Evolutionary conservation across 2,888 invertebrate genomes (phyloP), one percentile per base, ranked within the genome.

Genomic region (Tethea ocularis): DNA sequence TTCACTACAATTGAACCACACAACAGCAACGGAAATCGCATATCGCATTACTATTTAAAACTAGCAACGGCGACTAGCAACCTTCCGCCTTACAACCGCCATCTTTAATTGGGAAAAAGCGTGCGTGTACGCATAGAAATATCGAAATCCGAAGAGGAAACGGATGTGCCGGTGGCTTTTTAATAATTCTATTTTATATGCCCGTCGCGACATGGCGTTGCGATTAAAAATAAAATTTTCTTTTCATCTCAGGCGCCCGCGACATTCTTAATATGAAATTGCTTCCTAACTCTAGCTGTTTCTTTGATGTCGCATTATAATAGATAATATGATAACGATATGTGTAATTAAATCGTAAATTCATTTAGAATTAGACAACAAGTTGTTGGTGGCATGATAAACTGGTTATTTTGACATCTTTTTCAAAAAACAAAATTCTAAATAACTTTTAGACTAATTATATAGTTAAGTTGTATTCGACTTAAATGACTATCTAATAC

Each of bases 151-250:
- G 72, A 82, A 85, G 80, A 88, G 90, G 89, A 91, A 91, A 75
- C 91, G 91, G 91, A 91, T 87, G 89, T 83, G 83, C 78, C 84
- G 84, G 73, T 76, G 84, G 77, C 79, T 84, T 87, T 90, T 88
- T 89, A 89, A 89, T 88, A 89, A 84, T 89, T 83, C 82, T 77
- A 80, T 86, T 89, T 88, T 86, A 87, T 86, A 88, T 87, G 86
- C 83, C 70, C 73, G 78, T 62, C 78, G 79, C 79, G 84, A 80
- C 82, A 77, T 75, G 78, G 80, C 80, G 82, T 78, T 77, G 79
- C 75, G 83, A 88, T 88, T 84, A 89, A 88, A 89, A 89, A 88
- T 88, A 87, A 81, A 74, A 57, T 67, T 78, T 79, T 78, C 85
- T 80, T 89, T 89, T 89, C 89, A 89, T 89, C 88, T 89, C 78